Base-by-base conservation (phyloP, 2,888 invertebrate species). In the Cryptus armator region DNA sequence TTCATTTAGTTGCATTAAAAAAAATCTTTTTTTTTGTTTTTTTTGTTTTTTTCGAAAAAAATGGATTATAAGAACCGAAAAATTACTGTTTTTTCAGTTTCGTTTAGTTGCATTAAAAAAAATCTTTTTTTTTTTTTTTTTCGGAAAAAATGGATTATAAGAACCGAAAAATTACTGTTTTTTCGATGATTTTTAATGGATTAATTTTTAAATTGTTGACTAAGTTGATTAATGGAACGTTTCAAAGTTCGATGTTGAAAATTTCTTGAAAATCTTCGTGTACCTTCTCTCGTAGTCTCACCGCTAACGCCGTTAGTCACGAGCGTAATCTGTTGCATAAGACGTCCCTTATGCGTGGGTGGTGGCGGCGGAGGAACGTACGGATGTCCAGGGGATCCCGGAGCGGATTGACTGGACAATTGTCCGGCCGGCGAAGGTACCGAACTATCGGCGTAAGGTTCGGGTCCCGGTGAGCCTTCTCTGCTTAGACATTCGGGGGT, bases 401-500 rank as follows among this genome's bases (percentile, higher is more conserved):
- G 96, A 92, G 96, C 96, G 91, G 95, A 95, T 94, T 96, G 95
- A 92, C 95, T 95, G 86, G 94, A 94, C 66, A 94, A 90, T 87
- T 94, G 93, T 88, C 94, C 93, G 88, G 94, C 94, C 90, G 94
- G 94, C 93, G 95, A 94, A 92, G 95, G 93, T 92, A 95, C 90
- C 88, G 92, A 95, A 94, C 92, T 95, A 92, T 90, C 96, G 92
- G 94, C 95, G 90, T 94, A 94, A 74, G 96, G 95, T 92, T 97
- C 97, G 86, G 98, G 97, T 88, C 97, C 96, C 0, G 99, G 99
- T 83, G 99, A 98, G 91, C 98, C 97, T 95, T 99, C 99, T 89
- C 99, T 96, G 48, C 98, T 99, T 88, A 98, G 94, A 88, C 96
- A 96, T 92, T 98, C 98, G 12, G 98, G 98, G 86, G 98, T 98